phyloP scores from a whole-genome alignment of 2,113 vertebrate species.

The Heterotilapia buettikoferi region DNA sequence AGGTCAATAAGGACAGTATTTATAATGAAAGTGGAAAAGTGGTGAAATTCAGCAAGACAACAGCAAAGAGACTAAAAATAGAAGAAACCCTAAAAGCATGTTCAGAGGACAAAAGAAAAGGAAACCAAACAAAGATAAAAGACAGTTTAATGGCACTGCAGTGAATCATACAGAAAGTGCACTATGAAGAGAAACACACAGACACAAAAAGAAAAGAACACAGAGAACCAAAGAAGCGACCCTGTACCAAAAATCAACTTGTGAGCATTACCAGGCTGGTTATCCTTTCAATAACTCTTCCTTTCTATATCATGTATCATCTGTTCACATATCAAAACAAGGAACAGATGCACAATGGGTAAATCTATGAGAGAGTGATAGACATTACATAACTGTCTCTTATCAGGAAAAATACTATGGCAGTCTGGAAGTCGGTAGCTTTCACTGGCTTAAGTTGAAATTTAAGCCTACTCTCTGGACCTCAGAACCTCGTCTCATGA shows the following conservation, averaged over 20 bases:
- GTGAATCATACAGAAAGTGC: slow-evolving; percentile 78
- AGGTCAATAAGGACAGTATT: background rate
- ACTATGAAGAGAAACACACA: slow-evolving; percentile 69
- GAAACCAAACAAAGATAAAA: slow-evolving; percentile 72
- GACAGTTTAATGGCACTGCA: slow-evolving; percentile 84
- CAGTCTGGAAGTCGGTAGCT: background rate
- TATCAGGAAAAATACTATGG: background rate
- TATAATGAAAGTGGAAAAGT: background rate
- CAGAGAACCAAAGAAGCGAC: slow-evolving; percentile 25
- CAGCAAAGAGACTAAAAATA: background rate
- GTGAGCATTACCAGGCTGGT: slow-evolving; percentile 9
- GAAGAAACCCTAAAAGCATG: slow-evolving; percentile 31
- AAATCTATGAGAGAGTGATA: background rate
- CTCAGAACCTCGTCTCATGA: slow-evolving; percentile 26
- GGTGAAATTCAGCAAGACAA: background rate
- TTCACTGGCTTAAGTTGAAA: slow-evolving; percentile 40
- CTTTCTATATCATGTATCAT: background rate
- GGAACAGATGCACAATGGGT: background rate
- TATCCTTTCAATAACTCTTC: background rate
- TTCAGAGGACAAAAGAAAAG: slow-evolving; percentile 50
- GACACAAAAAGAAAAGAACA: slow-evolving; percentile 44
- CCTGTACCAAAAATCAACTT: slow-evolving; percentile 29
- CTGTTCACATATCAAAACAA: background rate
- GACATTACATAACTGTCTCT: background rate
- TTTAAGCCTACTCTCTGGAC: slow-evolving; percentile 31